These are phyloP conservation scores for Metopia argyrocephala DNA, from an alignment of 2,888 invertebrate species.

Conservation along the genomic window DNA sequence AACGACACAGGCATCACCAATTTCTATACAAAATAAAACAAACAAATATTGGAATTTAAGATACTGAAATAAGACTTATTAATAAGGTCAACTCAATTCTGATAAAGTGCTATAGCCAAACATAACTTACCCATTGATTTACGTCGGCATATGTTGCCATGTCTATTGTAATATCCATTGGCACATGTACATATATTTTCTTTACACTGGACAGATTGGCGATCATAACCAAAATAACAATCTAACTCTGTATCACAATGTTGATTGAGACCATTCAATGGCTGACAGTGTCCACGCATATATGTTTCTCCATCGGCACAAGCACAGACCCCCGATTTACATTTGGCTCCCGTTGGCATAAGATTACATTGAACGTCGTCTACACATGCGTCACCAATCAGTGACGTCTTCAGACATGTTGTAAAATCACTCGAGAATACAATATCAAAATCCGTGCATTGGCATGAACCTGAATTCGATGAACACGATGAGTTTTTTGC, in stretches of 20 bases:
- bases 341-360: conserved; percentile 78
- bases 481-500: conserved; percentile 74
- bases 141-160: conserved; percentile 78
- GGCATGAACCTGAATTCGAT: conserved; percentile 69
- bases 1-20: conserved; percentile 77
- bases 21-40: conserved; percentile 67
- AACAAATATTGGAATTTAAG: not conserved
- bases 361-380: conserved; percentile 78
- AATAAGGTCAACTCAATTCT: no score
- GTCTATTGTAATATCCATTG: conserved; percentile 77
- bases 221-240: conserved; percentile 78
- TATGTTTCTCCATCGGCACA: conserved; percentile 77
- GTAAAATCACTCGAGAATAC: conserved; percentile 74
- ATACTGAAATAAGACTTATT: no score
- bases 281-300: conserved; percentile 76
- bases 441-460: conserved; percentile 72
- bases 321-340: conserved; percentile 78
- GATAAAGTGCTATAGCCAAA: no score
- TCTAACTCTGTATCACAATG: conserved; percentile 75
- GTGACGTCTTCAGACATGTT: conserved; percentile 76
- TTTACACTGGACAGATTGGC: conserved; percentile 76
- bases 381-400: conserved; percentile 76
- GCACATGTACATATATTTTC: conserved; percentile 76
- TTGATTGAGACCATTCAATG: conserved; percentile 74
- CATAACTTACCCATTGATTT: conserved; percentile 76